These are phyloP conservation scores for Trichechus manatus DNA, from an alignment of 2,113 vertebrate species.

Conservation along the genomic window DNA sequence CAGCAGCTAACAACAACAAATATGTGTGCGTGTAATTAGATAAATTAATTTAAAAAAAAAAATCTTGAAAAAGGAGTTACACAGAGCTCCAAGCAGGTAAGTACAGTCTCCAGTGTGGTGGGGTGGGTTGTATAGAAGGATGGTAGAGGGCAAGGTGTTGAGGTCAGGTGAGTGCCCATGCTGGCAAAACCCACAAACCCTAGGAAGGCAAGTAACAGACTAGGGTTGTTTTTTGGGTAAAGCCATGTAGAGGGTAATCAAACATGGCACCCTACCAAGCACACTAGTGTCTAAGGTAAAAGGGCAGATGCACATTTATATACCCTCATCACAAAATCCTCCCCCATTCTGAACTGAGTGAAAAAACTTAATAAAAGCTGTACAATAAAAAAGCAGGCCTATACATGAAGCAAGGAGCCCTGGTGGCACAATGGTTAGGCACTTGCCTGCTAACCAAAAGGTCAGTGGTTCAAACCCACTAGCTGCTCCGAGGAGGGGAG, in stretches of 20 bases:
- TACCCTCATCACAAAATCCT: too few relatives aligned
- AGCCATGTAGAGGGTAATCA: background rate
- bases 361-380: background rate
- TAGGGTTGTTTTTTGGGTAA: background rate
- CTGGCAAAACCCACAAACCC: background rate
- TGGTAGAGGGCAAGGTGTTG: too few relatives aligned
- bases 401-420: too few relatives aligned
- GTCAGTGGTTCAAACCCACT: too few relatives aligned
- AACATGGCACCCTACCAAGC: too few relatives aligned
- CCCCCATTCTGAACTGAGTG: background rate
- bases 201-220: rapidly evolving
- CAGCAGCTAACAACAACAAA: too few relatives aligned
- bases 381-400: background rate
- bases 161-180: too few relatives aligned
- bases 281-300: background rate
- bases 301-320: rapidly evolving
- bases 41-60: background rate
- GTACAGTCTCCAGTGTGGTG: background rate
- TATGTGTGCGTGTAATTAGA: too few relatives aligned
- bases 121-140: too few relatives aligned
- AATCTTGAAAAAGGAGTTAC: background rate
- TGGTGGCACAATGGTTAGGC: too few relatives aligned
- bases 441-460: too few relatives aligned
- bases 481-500: too few relatives aligned
- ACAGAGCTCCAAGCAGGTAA: background rate